These are phyloP conservation scores for Oxyscelio sp. DNA, from an alignment of 2,888 invertebrate species.

Conservation along the genomic window DNA sequence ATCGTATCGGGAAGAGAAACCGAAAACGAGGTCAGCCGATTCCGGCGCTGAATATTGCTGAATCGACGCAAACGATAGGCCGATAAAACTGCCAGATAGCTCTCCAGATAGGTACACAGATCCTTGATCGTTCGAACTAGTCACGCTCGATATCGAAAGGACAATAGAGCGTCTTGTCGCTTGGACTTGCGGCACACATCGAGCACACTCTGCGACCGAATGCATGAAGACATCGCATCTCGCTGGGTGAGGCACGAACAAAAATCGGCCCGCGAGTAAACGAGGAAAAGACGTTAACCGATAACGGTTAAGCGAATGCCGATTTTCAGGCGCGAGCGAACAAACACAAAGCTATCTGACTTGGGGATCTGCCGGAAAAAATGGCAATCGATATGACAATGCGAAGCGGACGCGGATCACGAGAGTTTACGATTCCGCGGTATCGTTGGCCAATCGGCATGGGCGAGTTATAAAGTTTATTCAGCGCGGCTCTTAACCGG, in stretches of 20 bases:
- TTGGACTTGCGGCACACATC: conserved; percentile 55
- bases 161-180: conserved; percentile 74
- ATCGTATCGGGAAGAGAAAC: conserved; percentile 1
- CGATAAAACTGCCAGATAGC: conserved; percentile 63
- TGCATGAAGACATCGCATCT: conserved; percentile 54
- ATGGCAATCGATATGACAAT: conserved; percentile 68
- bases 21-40: conserved; percentile 62
- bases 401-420: conserved; percentile 60
- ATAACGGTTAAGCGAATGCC: conserved; percentile 68
- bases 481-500: conserved; percentile 61
- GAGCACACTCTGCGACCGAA: conserved; percentile 47
- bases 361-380: conserved; percentile 76
- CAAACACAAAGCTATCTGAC: conserved; percentile 83
- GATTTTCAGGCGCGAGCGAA: conserved; percentile 84
- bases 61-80: conserved; percentile 62
- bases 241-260: conserved; percentile 8
- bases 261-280: conserved; percentile 52
- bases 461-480: conserved; percentile 65
- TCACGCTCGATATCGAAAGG: conserved; percentile 77
- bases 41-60: conserved; percentile 50
- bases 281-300: conserved; percentile 69
- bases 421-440: conserved; percentile 61
- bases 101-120: conserved; percentile 58
- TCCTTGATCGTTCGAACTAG: conserved; percentile 70
- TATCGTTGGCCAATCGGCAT: conserved; percentile 59